phyloP scores from a whole-genome alignment of 1,140 invertebrate species.

The Drosophila auraria region DNA sequence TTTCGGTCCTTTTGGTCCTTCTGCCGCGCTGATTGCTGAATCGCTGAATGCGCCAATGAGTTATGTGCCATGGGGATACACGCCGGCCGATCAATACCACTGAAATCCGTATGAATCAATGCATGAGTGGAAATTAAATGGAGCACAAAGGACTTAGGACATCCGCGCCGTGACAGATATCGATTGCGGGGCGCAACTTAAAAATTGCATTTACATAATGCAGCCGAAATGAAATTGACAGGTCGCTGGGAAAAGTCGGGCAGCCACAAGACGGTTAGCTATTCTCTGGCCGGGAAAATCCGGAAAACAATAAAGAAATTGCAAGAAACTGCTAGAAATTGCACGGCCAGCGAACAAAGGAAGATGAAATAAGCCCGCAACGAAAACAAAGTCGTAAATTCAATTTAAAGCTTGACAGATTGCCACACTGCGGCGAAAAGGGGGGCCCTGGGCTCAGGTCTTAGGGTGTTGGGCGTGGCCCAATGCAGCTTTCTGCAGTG shows the following conservation, averaged over 20 bases:
- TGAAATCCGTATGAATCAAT: constrained; percentile 41
- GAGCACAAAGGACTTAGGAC: constrained; percentile 44
- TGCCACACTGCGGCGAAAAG: constrained; percentile 64
- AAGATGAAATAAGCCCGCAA: constrained; percentile 77
- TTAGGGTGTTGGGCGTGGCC: constrained; percentile 23
- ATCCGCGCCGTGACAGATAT: constrained; percentile 9
- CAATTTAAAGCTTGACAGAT: constrained; percentile 84
- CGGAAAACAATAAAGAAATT: constrained; percentile 64
- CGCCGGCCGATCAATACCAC: constrained; percentile 20
- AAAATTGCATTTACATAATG: constrained; percentile 80
- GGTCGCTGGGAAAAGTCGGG: neutral
- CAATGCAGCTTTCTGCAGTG: constrained; percentile 38
- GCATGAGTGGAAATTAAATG: constrained; percentile 47
- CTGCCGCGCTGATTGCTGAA: constrained; percentile 27
- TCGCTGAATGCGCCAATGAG: constrained; percentile 41
- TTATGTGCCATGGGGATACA: constrained; percentile 38
- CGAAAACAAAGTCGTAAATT: constrained; percentile 84
- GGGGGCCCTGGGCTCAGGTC: neutral
- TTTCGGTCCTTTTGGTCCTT: neutral
- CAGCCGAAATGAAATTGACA: constrained; percentile 73
- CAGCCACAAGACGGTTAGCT: constrained; percentile 52
- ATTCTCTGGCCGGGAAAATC: constrained; percentile 55
- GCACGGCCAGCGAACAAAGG: constrained; percentile 43
- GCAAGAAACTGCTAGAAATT: constrained; percentile 51
- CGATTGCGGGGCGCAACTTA: constrained; percentile 31